These are phyloP conservation scores for Dermatophagoides farinae DNA, from an alignment of 1,140 invertebrate genomes.

Conservation along the genomic window DNA sequence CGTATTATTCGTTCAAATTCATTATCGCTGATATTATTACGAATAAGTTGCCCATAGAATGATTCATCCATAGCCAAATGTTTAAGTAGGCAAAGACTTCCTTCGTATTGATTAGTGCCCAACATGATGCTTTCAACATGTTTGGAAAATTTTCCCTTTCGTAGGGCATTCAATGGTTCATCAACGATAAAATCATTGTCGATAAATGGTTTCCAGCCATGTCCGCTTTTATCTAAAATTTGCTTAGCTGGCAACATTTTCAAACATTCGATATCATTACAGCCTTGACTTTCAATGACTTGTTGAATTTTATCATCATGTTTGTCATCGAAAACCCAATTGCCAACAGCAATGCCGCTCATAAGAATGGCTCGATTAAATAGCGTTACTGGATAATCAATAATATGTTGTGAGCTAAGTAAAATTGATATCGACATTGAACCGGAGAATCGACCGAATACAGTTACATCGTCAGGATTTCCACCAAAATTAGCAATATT, in stretches of 20 bases:
- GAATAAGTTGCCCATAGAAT: conserved; percentile 14
- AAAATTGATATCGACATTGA: conserved; percentile 21
- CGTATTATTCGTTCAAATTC: conserved; percentile 14
- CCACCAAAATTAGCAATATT: conserved; percentile 73
- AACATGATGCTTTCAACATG: conserved; percentile 15
- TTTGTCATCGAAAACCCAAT: conserved; percentile 18
- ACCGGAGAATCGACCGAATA: conserved; percentile 42
- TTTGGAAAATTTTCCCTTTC: conserved; percentile 2
- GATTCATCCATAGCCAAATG: conserved; percentile 11
- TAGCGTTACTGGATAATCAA: conserved; percentile 5
- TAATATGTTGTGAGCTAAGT: conserved; percentile 15
- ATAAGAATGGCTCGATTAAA: conserved; percentile 20
- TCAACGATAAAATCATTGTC: conserved; percentile 15
- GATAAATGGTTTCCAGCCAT: conserved; percentile 15
- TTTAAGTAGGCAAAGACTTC: conserved; percentile 18
- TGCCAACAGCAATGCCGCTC: conserved; percentile 20
- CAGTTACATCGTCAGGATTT: conserved; percentile 52
- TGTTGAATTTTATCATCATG: conserved; percentile 6
- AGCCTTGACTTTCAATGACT: not conserved
- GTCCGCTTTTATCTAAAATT: conserved; percentile 1
- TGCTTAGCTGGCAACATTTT: conserved; percentile 6
- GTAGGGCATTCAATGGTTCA: conserved; percentile 12
- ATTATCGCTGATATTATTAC: conserved; percentile 1
- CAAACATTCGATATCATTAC: conserved; percentile 15
- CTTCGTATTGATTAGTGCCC: conserved; percentile 19